Percentiles rank a stretch among this genome's conserved stretches.
phyloP scores from a whole-genome alignment of 2,113 vertebrate species.

The Paracyprichromis sp. region DNA sequence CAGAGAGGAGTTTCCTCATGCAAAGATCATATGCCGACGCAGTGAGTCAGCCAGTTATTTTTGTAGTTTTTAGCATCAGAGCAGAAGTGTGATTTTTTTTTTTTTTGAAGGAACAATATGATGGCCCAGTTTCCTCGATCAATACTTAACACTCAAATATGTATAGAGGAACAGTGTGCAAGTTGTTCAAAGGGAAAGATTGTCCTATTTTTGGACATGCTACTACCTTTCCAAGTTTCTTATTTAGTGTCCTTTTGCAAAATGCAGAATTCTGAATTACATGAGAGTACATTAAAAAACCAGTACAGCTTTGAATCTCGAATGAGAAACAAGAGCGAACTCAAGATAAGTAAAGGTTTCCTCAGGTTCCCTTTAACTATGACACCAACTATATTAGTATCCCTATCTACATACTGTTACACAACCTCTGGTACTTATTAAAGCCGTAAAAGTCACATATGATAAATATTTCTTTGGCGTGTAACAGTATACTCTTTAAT shows the following conservation, averaged over 20 bases:
- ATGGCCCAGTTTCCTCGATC: neutral
- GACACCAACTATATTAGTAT: neutral
- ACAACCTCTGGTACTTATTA: neutral
- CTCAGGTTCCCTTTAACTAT: neutral
- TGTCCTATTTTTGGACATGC: neutral
- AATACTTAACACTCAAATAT: neutral
- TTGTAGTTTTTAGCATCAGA: neutral
- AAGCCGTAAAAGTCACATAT: neutral
- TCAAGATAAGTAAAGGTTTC: neutral
- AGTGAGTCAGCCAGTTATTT: neutral
- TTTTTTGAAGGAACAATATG: neutral
- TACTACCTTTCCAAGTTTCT: neutral
- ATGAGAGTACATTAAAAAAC: neutral
- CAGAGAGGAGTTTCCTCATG: neutral
- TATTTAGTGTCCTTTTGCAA: neutral
- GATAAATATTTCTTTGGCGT: neutral
- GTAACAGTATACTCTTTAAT: neutral
- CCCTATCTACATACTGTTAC: neutral
- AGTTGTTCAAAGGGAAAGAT: neutral
- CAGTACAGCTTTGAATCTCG: neutral
- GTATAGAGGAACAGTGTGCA: neutral
- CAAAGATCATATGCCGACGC: neutral
- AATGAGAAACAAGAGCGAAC: neutral
- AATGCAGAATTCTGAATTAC: neutral
- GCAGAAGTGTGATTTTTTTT: neutral